Base-by-base conservation (phyloP, 2,888 invertebrate genomes). In the Caradrina kadenii region DNA sequence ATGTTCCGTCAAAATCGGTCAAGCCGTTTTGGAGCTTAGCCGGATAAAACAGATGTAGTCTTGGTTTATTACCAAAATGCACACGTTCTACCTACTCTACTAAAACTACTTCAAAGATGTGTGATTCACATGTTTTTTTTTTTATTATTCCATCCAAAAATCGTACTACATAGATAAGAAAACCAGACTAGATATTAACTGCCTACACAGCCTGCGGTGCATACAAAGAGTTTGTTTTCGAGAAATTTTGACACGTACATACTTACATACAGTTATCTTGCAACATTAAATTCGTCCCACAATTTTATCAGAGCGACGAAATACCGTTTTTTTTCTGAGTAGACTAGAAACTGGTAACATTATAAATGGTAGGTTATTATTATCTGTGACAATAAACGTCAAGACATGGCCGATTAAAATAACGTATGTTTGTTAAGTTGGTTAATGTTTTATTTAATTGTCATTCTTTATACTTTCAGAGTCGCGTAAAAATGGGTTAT, bases 161-260 rank as follows among this genome's bases (percentile, higher is more conserved):
- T 68, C 63, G 73, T 63, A 70, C 85, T 21, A 83, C 63, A 71
- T 65, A 82, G 83, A 85, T 82, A 72, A 63, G 19, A 68, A 62
- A 68, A 70, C 54, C 48, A 35, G 68, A 59, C 45, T 61, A 69
- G 55, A 58, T 68, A 22, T 63, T 63, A 63, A 68, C 58, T 48
- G 35, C 54, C 63, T 55, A 62, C 64, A 31, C 45, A 19, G 19
- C 59, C 52, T 56, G 85, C 83, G 83, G 85, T 69, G 77, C 75
- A 83, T 80, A 84, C 77, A 84, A 85, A 83, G 83, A 81, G 69
- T 63, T 10, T 31, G 63, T 77, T 84, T 78, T 76, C 62, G 72
- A 79, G 68, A 85, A 76, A 83, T 77, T 56, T 76, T 77, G 63
- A 85, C 85, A 81, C 85, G 83, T 85, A 77, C 69, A 60, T 64